Evolutionary conservation across 2,888 invertebrate genomes (phyloP).

Genomic region (Aradus depressus): DNA sequence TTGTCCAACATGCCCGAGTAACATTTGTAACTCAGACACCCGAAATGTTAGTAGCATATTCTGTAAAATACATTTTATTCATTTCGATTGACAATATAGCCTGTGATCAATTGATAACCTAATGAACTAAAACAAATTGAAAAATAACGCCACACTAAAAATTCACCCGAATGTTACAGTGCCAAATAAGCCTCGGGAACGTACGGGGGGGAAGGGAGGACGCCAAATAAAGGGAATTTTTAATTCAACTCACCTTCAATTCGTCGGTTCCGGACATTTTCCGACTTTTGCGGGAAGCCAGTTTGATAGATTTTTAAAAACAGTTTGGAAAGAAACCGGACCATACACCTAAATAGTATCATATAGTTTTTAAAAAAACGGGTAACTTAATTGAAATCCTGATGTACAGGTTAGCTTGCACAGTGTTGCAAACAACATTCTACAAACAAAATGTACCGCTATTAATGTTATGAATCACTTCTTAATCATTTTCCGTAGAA

Average conservation of each 20-base stretch:
- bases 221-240: conserved; percentile 9
- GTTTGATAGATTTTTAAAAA: conserved; percentile 11
- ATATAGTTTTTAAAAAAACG: conserved; percentile 6
- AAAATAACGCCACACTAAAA: no score
- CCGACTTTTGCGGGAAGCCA: conserved; percentile 17
- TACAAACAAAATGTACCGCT: no score
- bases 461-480: no score
- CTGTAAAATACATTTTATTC: no score
- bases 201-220: no score
- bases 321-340: not conserved
- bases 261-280: conserved; percentile 27
- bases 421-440: conserved; percentile 7
- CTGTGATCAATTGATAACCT: no score
- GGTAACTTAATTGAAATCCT: not conserved
- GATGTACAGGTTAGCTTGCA: conserved; percentile 6
- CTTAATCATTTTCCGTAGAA: no score
- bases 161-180: no score
- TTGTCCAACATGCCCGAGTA: conserved; percentile 66
- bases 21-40: conserved; percentile 72
- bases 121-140: no score
- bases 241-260: conserved; percentile 25
- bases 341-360: not conserved
- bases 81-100: no score
- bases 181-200: no score
- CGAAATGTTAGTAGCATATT: conserved; percentile 56